Conservation (phyloP, 2,113 vertebrate genomes). For the Lanius ludovicianus region DNA sequence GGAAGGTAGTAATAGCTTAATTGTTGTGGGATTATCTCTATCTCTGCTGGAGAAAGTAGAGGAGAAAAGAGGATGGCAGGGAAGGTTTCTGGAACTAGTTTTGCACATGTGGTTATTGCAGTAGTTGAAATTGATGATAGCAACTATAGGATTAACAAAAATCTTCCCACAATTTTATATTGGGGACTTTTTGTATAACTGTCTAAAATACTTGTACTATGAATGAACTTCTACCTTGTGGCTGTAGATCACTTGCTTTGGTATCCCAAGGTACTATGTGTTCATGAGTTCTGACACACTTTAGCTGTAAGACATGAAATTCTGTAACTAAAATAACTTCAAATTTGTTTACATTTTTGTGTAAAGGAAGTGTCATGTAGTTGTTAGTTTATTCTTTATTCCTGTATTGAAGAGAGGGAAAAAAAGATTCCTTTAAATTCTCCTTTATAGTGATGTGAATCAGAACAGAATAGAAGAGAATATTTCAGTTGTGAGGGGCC, state of each 20-base stretch:
- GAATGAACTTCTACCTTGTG: not conserved
- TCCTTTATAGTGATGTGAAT: not conserved
- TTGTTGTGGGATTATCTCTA: not conserved
- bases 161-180: not conserved
- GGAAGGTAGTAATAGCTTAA: not conserved
- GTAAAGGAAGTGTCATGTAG: not conserved
- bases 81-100: not conserved
- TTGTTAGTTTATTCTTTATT: not conserved
- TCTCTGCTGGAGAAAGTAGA: not conserved
- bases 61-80: not conserved
- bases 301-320: not conserved
- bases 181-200: not conserved
- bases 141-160: not conserved
- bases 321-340: not conserved
- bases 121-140: not conserved
- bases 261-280: not conserved
- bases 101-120: not conserved
- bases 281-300: not conserved
- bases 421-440: not conserved
- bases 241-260: not conserved
- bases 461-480: not conserved
- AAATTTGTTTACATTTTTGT: not conserved
- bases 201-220: not conserved
- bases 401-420: not conserved
- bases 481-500: not conserved